Base-by-base conservation (phyloP, 1,140 invertebrate species). In the Drosophila arizonae region DNA sequence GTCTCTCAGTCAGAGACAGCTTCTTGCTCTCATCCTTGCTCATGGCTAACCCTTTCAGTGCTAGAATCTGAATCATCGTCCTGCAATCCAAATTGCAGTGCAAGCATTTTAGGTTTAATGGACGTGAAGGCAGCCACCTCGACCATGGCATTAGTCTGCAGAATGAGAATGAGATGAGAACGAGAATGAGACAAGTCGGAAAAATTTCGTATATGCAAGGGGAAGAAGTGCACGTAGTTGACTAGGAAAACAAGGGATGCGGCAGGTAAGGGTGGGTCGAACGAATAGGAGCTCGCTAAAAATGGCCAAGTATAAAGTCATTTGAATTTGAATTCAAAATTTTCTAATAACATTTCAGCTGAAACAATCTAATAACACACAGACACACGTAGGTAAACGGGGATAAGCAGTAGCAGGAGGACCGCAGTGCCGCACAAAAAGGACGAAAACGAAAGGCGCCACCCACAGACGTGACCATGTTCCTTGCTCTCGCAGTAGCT, bases 301-400 rank as follows among this genome's bases (percentile, higher is more conserved):
- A 66, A 57, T 45, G 56, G 65, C 43, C 39, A 71, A 84, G 85
- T 84, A 88, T 84, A 75, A 88, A 88, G 85, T 85, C 85, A 88
- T 88, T 88, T 89, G 84, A 88, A 82, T 88, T 88, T 88, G 84
- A 88, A 88, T 89, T 88, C 85, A 88, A 77, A 88, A 88, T 88
- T 80, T 80, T 88, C 84, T 88, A 88, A 88, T 88, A 88, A 88
- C 84, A 84, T 88, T 88, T 88, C 74, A 89, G 84, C 58, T 77
- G 84, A 84, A 88, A 88, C 84, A 88, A 88, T 88, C 84, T 84
- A 88, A 88, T 88, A 88, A 84, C 84, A 84, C 48, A 67, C 56
- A 45, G 24, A 58, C 41, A 69, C 30, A 56, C 17, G 54, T 41
- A 43, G 21, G 64, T 15, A 55, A 26, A 58, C 48, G 13, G 48